Evolutionary conservation across 2,113 vertebrate genomes (phyloP).

Genomic region (Phrynosoma blainvillii): DNA sequence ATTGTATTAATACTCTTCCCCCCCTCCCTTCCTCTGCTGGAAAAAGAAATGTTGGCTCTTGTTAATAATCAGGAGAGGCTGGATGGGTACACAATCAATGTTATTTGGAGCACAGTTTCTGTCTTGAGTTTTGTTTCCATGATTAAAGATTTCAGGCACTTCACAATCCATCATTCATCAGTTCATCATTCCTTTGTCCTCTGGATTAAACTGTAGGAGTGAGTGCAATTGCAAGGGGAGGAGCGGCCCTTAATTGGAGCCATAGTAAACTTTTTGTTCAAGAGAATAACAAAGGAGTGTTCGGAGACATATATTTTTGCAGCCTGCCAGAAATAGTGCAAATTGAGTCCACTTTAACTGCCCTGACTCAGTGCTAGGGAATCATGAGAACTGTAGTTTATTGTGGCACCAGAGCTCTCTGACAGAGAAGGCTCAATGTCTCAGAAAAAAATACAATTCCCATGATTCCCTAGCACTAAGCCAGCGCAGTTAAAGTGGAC

Average conservation of each 20-base stretch:
- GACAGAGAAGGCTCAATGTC: too few species aligned
- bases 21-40: neutral
- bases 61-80: neutral
- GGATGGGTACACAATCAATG: neutral
- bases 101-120: neutral
- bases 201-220: neutral
- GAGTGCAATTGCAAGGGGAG: neutral
- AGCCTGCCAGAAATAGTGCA: too few species aligned
- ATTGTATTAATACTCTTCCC: neutral
- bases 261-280: neutral
- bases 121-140: slow-evolving; percentile 2
- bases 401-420: too few species aligned
- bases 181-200: neutral
- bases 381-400: too few species aligned
- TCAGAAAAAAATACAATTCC: too few species aligned
- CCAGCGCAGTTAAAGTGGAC: too few species aligned
- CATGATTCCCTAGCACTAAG: too few species aligned
- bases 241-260: neutral
- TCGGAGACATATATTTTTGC: neutral
- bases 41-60: neutral
- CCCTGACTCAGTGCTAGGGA: too few species aligned
- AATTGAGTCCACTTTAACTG: too few species aligned
- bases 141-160: neutral
- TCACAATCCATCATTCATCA: neutral
- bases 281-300: neutral